Conservation (phyloP, 2,888 invertebrate species). For the Dryobotodes eremita region DNA sequence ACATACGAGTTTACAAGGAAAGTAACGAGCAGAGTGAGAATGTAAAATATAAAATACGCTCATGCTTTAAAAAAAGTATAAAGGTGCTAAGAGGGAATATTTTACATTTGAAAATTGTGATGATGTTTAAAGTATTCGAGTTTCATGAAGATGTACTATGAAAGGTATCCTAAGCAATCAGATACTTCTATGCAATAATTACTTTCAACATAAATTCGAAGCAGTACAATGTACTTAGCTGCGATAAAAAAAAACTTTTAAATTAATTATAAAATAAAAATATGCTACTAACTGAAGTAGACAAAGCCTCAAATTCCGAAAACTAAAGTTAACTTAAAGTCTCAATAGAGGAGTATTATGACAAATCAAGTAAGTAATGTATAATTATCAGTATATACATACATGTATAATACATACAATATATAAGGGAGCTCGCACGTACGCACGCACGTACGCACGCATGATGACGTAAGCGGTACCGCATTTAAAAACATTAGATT, state of each 20-base stretch:
- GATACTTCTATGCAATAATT: background rate
- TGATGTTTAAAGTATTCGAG: slow-evolving; percentile 16
- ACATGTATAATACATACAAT: slow-evolving; percentile 22
- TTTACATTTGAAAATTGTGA: slow-evolving; percentile 19
- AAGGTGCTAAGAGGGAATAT: background rate
- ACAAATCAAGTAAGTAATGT: slow-evolving; percentile 49
- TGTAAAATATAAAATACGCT: slow-evolving; percentile 1
- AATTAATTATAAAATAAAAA: slow-evolving; percentile 22
- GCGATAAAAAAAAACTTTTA: background rate
- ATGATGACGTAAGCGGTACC: slow-evolving; percentile 17
- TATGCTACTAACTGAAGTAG: slow-evolving; percentile 19
- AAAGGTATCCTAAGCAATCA: slow-evolving; percentile 4
- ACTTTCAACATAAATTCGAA: slow-evolving; percentile 16
- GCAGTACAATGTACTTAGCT: slow-evolving; percentile 2
- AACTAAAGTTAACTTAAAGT: slow-evolving; percentile 44
- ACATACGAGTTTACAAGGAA: slow-evolving; percentile 38
- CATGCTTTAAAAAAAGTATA: slow-evolving; percentile 32
- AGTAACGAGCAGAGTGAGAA: slow-evolving; percentile 27
- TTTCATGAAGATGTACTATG: slow-evolving; percentile 1
- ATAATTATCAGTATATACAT: slow-evolving; percentile 26
- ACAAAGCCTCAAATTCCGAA: slow-evolving; percentile 34
- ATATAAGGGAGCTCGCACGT: too few relatives aligned
- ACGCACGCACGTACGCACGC: too few relatives aligned
- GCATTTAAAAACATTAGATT: slow-evolving; percentile 40
- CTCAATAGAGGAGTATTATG: slow-evolving; percentile 63